Evolutionary conservation across 2,888 invertebrate species (phyloP).

Genomic region (Drosophila fungiperda): DNA sequence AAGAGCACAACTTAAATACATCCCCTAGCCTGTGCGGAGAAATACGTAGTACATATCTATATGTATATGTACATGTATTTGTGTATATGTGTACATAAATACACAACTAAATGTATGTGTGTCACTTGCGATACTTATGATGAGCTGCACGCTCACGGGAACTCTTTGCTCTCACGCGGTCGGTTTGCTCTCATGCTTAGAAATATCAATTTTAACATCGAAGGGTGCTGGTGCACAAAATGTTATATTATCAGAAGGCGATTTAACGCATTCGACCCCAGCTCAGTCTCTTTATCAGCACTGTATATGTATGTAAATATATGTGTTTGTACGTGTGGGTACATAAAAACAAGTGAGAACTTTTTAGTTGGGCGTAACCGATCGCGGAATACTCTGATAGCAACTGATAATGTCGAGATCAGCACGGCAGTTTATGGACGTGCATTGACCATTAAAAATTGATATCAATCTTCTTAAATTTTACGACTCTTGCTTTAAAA

Average conservation of each 20-base stretch:
- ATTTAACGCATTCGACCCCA: conserved; percentile 34
- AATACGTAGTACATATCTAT: conserved; percentile 16
- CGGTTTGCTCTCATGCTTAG: conserved; percentile 39
- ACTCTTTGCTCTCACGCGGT: conserved; percentile 30
- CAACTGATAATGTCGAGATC: background rate
- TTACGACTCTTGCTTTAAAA: background rate
- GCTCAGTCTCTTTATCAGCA: conserved; percentile 24
- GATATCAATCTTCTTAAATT: background rate
- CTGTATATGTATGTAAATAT: background rate
- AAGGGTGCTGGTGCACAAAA: conserved; percentile 25
- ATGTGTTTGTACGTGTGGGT: background rate
- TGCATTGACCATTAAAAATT: background rate
- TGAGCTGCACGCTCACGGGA: conserved; percentile 7
- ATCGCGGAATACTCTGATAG: background rate
- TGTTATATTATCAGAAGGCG: conserved; percentile 42
- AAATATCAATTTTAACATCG: conserved; percentile 26
- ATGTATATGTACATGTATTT: conserved; percentile 1
- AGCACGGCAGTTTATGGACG: background rate
- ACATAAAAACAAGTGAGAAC: background rate
- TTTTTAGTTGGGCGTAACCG: background rate
- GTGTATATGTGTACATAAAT: conserved; percentile 1
- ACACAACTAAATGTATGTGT: conserved; percentile 1
- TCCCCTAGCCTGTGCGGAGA: conserved; percentile 16
- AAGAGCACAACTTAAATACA: conserved; percentile 73
- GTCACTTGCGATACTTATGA: conserved; percentile 3